Evolutionary conservation across 2,113 vertebrate genomes (phyloP).

Genomic region (Pipra filicauda): DNA sequence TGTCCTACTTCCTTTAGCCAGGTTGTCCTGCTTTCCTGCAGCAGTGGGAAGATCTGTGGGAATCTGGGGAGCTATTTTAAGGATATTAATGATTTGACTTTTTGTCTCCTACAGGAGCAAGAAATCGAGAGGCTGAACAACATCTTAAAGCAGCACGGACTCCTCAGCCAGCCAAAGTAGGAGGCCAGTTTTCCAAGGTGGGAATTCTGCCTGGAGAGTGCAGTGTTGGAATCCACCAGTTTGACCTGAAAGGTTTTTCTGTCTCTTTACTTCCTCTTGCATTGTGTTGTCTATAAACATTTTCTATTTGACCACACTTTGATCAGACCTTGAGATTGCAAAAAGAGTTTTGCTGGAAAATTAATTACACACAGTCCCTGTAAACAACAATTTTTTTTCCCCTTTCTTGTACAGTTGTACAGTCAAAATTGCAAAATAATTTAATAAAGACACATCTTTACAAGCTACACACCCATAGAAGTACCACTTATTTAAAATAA

Average conservation of each 20-base stretch:
- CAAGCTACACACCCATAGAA: not conserved
- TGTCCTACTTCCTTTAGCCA: not conserved
- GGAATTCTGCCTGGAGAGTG: not conserved
- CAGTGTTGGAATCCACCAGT: not conserved
- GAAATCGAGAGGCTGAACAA: slow-evolving; percentile 84
- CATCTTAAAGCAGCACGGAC: slow-evolving; percentile 79
- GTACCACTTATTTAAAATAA: not conserved
- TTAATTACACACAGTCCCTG: not conserved
- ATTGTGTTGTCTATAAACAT: not conserved
- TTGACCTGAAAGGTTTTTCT: not conserved
- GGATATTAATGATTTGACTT: not conserved
- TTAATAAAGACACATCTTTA: slow-evolving; percentile 55
- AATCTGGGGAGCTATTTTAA: not conserved
- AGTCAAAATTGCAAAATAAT: slow-evolving; percentile 26
- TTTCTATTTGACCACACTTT: not conserved
- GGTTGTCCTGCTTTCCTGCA: not conserved
- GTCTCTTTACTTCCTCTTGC: slow-evolving; percentile 27
- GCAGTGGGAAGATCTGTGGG: not conserved
- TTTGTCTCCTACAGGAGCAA: slow-evolving; percentile 77
- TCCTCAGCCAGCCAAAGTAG: slow-evolving; percentile 53
- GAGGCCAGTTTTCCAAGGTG: not conserved
- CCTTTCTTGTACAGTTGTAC: slow-evolving; percentile 32
- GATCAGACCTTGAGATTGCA: not conserved
- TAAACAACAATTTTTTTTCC: not conserved
- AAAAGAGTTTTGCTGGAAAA: not conserved